Conservation (phyloP, 2,888 invertebrate species). For the Sminthurinus aureus region DNA sequence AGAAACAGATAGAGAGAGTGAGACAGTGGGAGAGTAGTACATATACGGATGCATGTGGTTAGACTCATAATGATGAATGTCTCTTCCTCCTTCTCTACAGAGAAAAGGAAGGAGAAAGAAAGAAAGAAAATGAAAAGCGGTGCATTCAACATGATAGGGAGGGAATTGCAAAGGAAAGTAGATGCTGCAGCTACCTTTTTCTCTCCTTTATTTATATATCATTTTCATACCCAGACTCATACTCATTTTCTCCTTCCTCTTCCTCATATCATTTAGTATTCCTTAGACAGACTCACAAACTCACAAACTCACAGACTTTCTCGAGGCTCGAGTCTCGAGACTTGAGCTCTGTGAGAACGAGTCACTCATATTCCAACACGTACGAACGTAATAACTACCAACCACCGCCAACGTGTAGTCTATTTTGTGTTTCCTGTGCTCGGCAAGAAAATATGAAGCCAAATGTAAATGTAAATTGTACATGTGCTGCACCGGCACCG, state of each 20-base stretch:
- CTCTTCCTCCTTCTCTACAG: slow-evolving; percentile 27
- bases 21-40: neutral
- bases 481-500: too few relatives aligned
- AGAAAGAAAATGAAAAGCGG: neutral
- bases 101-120: neutral
- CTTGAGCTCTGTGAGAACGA: neutral
- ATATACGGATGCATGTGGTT: slow-evolving; percentile 5
- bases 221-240: slow-evolving; percentile 42
- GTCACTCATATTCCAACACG: slow-evolving; percentile 16
- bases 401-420: too few relatives aligned
- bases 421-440: too few relatives aligned
- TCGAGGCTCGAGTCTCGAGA: too few relatives aligned
- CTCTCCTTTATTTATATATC: slow-evolving; percentile 1
- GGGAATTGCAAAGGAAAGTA: neutral
- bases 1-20: neutral
- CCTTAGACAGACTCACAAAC: slow-evolving; percentile 13
- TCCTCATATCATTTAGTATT: slow-evolving; percentile 9
- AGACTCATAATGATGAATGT: slow-evolving; percentile 30
- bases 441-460: too few relatives aligned
- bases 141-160: neutral
- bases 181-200: neutral
- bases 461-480: too few relatives aligned
- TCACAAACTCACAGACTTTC: too few relatives aligned
- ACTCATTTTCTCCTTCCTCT: slow-evolving; percentile 21
- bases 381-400: too few relatives aligned